A percentile compares a stretch with the other conserved stretches of the same genome.
Conservation (phyloP, 2,113 vertebrate species). For the Leiothrix lutea region DNA sequence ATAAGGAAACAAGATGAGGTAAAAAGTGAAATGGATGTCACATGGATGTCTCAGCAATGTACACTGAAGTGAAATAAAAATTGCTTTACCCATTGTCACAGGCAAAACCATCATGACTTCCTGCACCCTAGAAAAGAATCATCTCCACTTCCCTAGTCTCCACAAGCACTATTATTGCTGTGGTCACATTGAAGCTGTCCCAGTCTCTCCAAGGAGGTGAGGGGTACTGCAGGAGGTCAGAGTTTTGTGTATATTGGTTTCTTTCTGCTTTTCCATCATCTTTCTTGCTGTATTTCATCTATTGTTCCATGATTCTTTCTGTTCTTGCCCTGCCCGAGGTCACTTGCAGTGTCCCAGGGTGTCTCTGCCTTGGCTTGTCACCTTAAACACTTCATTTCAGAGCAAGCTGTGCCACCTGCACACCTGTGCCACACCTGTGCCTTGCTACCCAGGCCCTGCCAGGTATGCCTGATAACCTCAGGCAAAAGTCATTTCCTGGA, state of each 20-base stretch:
- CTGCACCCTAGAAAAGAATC: neutral
- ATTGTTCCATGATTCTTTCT: neutral
- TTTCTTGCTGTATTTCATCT: neutral
- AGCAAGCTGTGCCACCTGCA: neutral
- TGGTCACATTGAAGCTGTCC: accelerated
- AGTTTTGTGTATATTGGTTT: neutral
- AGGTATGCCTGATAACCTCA: neutral
- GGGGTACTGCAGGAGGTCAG: accelerated
- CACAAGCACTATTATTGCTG: neutral
- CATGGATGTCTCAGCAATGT: neutral
- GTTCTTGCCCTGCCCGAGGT: neutral
- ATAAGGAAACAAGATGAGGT: neutral
- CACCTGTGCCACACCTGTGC: neutral
- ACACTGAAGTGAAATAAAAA: neutral
- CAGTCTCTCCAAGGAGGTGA: accelerated
- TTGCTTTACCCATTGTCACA: neutral
- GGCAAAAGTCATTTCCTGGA: neutral
- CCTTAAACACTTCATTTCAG: neutral
- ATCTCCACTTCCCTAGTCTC: neutral
- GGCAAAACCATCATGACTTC: neutral
- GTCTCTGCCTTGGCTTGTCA: neutral
- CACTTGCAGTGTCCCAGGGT: neutral
- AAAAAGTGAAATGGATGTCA: neutral
- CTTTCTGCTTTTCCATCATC: neutral
- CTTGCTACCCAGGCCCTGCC: neutral